Evolutionary conservation across 2,888 invertebrate genomes (phyloP), one percentile per base, ranked within the genome.

Genomic region (Eupithecia vulgata): DNA sequence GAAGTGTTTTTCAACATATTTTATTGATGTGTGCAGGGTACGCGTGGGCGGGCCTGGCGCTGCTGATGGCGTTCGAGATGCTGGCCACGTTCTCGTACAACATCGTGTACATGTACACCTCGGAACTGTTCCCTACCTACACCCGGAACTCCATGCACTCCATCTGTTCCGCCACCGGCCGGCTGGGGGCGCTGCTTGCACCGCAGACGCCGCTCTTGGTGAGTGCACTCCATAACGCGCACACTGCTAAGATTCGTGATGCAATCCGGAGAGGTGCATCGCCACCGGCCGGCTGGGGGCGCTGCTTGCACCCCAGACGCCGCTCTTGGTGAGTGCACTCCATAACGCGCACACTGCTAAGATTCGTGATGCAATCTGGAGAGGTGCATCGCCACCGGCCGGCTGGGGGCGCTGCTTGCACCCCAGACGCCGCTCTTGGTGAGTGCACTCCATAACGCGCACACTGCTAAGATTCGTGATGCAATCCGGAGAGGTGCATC

Each of bases 91-190:
- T 96, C 83, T 95, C 96, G 3, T 96, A 96, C 87, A 95, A 96
- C 81, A 95, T 96, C 67, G 93, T 96, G 79, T 96, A 96, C 88
- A 95, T 96, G 84, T 96, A 96, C 87, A 96, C 97, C 0, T 95
- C 96, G 61, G 97, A 97, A 91, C 94, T 97, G 85, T 97, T 97
- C 89, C 97, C 97, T 17, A 97, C 97, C 4, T 95, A 95, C 84
- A 94, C 96, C 6, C 91, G 97, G 17, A 96, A 97, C 88, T 96
- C 96, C 62, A 91, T 96, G 84, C 95, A 97, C 78, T 95, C 96
- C 5, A 91, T 96, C 68, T 97, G 97, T 87, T 96, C 96, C 1
- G 95, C 96, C 89, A 93, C 96, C 77, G 97, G 97, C 12, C 92
- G 97, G n/a, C 90, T 96, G 64, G 97, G 97, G 2, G 95, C 96